Conservation (phyloP, 2,797 vertebrate species). For the Brachyrhaphis roseni region DNA sequence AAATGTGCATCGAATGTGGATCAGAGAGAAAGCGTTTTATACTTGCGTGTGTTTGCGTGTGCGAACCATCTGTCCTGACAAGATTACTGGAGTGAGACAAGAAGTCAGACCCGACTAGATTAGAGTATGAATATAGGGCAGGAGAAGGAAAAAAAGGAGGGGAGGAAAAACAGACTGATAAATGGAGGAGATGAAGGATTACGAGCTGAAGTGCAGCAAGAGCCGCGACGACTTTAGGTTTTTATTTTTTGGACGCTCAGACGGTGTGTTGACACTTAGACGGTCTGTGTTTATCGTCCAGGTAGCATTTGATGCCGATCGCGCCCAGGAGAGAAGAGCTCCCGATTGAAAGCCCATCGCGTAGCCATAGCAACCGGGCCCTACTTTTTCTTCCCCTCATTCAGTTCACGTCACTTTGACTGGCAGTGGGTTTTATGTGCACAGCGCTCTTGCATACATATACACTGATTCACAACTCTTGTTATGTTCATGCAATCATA, state of each 20-base stretch:
- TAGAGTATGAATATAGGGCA: conserved; percentile 75
- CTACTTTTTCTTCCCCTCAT: conserved; percentile 52
- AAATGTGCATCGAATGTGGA: conserved; percentile 36
- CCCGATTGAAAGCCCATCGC: conserved; percentile 70
- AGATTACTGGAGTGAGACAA: conserved; percentile 83
- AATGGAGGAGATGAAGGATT: conserved; percentile 15
- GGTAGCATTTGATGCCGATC: conserved; percentile 51
- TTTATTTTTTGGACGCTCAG: neutral
- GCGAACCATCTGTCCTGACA: conserved; percentile 83
- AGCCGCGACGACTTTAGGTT: neutral
- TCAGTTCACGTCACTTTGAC: conserved; percentile 45
- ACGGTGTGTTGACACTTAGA: neutral
- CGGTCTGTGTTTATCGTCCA: conserved; percentile 42
- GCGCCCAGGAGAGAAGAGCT: conserved; percentile 55
- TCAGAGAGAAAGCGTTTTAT: conserved; percentile 25
- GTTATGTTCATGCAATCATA: neutral
- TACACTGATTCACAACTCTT: neutral
- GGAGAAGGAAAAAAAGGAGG: conserved; percentile 36
- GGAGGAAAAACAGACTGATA: conserved; percentile 12
- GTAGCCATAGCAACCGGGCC: conserved; percentile 80
- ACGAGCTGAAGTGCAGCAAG: conserved; percentile 2
- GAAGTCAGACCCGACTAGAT: conserved; percentile 76
- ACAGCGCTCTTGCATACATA: conserved; percentile 2
- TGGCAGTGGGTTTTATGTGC: conserved; percentile 53
- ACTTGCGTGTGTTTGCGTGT: conserved; percentile 41